Evolutionary conservation across 2,888 invertebrate species (phyloP).

Genomic region (Oegoconia quadripuncta): DNA sequence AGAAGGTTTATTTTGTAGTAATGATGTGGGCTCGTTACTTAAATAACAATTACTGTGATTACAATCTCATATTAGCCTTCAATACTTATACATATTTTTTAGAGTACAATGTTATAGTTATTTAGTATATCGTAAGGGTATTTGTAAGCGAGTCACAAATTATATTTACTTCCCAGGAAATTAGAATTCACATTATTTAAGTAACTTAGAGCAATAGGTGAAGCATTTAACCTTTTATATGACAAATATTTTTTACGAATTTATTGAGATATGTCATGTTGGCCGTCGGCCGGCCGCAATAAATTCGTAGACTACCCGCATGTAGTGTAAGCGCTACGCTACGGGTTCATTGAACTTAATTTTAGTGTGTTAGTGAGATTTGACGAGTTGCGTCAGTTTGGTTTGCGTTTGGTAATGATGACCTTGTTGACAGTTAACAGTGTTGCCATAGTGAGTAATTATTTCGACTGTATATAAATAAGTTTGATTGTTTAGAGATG

Average conservation of each 20-base stretch:
- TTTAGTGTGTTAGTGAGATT: constrained; percentile 64
- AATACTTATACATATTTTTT: constrained; percentile 79
- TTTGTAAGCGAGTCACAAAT: constrained; percentile 74
- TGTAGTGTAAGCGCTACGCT: constrained; percentile 27
- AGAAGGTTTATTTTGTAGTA: constrained; percentile 67
- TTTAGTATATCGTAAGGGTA: constrained; percentile 73
- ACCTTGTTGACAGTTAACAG: constrained; percentile 73
- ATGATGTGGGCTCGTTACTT: constrained; percentile 76
- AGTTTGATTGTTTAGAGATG: constrained; percentile 43
- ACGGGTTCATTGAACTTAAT: constrained; percentile 45
- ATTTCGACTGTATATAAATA: constrained; percentile 74
- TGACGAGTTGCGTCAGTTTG: constrained; percentile 55
- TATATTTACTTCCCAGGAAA: constrained; percentile 73
- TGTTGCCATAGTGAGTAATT: constrained; percentile 76
- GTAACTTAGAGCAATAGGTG: constrained; percentile 67
- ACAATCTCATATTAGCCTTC: constrained; percentile 78
- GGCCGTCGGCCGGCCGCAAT: constrained; percentile 15
- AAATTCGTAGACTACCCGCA: neutral
- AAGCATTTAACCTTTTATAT: constrained; percentile 74
- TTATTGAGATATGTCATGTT: constrained; percentile 38
- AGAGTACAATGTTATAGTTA: constrained; percentile 79
- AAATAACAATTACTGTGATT: constrained; percentile 78
- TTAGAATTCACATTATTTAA: constrained; percentile 71
- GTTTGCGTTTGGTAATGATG: constrained; percentile 56
- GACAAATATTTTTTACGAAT: constrained; percentile 50